Conservation (phyloP, 2,888 invertebrate species). For the Leptinotarsa rubiginosa region DNA sequence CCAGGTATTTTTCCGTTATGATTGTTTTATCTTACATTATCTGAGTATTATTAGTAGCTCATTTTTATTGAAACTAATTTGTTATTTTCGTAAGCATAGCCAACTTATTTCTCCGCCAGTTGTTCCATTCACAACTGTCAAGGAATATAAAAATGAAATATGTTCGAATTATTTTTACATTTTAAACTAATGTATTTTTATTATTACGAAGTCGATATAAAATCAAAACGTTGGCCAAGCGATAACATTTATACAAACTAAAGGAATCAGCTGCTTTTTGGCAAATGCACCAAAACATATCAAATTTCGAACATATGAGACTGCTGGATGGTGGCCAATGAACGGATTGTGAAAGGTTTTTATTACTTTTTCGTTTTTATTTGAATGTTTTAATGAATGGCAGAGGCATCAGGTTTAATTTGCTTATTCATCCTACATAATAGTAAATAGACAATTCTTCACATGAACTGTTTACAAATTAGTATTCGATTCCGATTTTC, state of each 20-base stretch:
- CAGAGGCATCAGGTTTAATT: background rate
- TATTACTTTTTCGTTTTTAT: conserved; percentile 2
- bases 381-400: conserved; percentile 6
- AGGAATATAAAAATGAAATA: conserved; percentile 6
- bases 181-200: conserved; percentile 24
- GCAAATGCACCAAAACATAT: conserved; percentile 48
- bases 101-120: conserved; percentile 1
- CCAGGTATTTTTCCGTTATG: too few relatives aligned
- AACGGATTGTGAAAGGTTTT: conserved; percentile 24
- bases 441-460: conserved; percentile 18
- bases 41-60: background rate
- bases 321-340: conserved; percentile 38
- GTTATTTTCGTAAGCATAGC: background rate
- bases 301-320: conserved; percentile 43
- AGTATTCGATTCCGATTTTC: background rate
- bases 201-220: conserved; percentile 16
- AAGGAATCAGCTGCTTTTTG: conserved; percentile 41
- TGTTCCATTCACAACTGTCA: conserved; percentile 22
- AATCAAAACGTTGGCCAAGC: conserved; percentile 21
- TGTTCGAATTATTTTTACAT: conserved; percentile 21
- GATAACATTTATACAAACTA: conserved; percentile 4
- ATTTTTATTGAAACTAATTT: background rate
- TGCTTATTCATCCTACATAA: conserved; percentile 1
- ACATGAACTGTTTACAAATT: background rate
- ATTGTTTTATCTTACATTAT: too few relatives aligned